These are phyloP conservation scores for Rotaria socialis DNA, from an alignment of 2,888 invertebrate genomes.

Conservation along the genomic window DNA sequence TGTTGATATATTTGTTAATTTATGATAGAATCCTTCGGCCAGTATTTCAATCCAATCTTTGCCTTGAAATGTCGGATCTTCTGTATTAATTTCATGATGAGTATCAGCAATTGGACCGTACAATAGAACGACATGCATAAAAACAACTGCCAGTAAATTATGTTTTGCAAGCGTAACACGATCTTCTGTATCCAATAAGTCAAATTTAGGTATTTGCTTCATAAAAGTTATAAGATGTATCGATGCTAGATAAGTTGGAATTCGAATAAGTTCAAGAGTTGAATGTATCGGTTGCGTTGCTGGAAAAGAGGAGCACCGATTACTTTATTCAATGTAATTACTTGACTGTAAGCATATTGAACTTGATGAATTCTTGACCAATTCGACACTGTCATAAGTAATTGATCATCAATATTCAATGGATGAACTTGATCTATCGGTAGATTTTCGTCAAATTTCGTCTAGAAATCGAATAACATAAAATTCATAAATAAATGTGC, in stretches of 20 bases:
- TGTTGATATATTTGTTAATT: not conserved
- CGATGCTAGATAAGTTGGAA: not conserved
- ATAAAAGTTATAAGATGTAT: not conserved
- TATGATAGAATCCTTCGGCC: not conserved
- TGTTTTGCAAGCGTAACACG: not conserved
- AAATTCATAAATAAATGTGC: not conserved
- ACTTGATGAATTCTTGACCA: not conserved
- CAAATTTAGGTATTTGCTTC: not conserved
- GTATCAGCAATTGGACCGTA: not conserved
- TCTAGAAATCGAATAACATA: no score
- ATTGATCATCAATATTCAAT: not conserved
- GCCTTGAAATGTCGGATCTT: not conserved
- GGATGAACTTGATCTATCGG: not conserved
- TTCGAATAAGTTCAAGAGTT: not conserved
- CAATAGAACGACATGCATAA: not conserved
- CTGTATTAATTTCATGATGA: conserved; percentile 13
- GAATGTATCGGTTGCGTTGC: not conserved
- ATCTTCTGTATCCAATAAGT: not conserved
- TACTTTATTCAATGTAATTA: not conserved
- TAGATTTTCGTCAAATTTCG: not conserved
- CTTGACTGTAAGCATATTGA: not conserved
- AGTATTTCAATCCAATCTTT: not conserved
- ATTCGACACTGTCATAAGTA: not conserved
- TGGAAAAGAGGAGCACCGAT: not conserved
- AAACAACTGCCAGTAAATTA: not conserved